These are phyloP conservation scores for Sciurus carolinensis DNA, from an alignment of 2,797 vertebrate species.

Conservation along the genomic window DNA sequence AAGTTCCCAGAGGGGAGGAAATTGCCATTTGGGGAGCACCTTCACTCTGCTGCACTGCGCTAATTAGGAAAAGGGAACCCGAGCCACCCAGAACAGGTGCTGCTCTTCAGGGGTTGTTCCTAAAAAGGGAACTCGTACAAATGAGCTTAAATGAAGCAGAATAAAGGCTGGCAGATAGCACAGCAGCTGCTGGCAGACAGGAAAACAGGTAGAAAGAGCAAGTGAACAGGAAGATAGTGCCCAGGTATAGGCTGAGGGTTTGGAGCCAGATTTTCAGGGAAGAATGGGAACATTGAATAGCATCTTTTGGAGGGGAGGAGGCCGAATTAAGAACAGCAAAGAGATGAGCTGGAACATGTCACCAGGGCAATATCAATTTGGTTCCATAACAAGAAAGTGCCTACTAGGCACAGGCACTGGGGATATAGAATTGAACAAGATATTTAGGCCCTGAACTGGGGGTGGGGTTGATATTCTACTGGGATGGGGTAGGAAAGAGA, in stretches of 20 bases:
- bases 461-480: fast-evolving
- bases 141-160: constrained; percentile 41
- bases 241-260: background rate
- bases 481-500: background rate
- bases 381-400: background rate
- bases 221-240: background rate
- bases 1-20: background rate
- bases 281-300: background rate
- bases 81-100: background rate
- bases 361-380: background rate
- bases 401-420: background rate
- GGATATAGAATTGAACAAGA: background rate
- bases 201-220: background rate
- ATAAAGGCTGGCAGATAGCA: background rate
- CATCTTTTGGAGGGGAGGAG: background rate
- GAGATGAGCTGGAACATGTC: background rate
- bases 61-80: background rate
- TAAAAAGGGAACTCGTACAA: constrained; percentile 21
- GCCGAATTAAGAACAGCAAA: background rate
- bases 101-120: constrained; percentile 16
- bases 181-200: background rate
- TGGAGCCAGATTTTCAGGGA: background rate
- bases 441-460: background rate
- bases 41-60: background rate
- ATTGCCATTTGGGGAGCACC: background rate